Evolutionary conservation across 2,113 vertebrate species (phyloP).

Genomic region (Apeltes quadracus): DNA sequence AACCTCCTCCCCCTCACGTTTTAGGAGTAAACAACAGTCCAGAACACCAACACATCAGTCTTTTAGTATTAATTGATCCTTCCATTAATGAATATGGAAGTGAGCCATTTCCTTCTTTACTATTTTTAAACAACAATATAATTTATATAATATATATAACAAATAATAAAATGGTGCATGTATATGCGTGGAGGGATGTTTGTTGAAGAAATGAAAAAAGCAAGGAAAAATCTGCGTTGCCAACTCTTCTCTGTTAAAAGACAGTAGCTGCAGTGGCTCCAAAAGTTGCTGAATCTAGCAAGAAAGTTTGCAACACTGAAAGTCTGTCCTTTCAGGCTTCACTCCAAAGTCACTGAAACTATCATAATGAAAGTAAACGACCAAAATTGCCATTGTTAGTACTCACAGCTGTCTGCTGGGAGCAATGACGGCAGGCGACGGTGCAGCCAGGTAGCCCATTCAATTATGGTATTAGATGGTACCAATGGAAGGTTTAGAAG

Average conservation of each 20-base stretch:
- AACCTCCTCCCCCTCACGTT: neutral
- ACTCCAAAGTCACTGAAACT: neutral
- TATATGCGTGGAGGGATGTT: neutral
- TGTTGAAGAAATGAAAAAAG: neutral
- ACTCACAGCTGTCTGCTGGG: neutral
- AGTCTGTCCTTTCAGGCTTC: neutral
- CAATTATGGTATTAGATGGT: too few species aligned
- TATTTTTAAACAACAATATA: too few species aligned
- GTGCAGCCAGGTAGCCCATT: too few species aligned
- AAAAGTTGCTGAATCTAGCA: too few species aligned
- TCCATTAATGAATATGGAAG: neutral
- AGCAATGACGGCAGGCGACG: neutral
- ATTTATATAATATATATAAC: too few species aligned
- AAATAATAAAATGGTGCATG: neutral
- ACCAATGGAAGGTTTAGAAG: too few species aligned
- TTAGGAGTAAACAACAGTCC: neutral
- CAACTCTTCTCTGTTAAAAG: neutral
- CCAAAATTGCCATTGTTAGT: too few species aligned
- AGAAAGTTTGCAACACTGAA: neutral
- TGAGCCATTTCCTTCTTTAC: neutral
- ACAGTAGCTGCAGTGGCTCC: too few species aligned
- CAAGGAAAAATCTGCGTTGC: neutral
- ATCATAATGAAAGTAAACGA: neutral
- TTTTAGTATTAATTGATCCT: neutral
- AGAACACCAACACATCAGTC: neutral